These are phyloP conservation scores for Prunella strophiata DNA, from an alignment of 2,797 vertebrate species.

Conservation along the genomic window DNA sequence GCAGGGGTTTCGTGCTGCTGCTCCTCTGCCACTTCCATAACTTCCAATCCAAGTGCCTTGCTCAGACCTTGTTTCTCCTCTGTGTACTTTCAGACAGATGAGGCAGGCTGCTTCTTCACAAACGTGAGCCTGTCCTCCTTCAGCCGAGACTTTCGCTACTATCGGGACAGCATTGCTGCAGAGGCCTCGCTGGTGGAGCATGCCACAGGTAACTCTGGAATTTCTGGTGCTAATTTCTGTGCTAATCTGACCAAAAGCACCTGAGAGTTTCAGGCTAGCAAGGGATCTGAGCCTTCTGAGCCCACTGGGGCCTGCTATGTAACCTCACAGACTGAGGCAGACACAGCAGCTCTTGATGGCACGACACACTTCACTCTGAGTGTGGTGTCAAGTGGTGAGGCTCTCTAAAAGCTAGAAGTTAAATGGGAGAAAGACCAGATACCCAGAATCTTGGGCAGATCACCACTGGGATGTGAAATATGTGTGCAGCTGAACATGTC, in stretches of 20 bases:
- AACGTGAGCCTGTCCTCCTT: slow-evolving; percentile 69
- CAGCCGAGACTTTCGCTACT: not conserved
- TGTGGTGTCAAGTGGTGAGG: not conserved
- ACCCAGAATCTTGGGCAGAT: not conserved
- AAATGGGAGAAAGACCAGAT: not conserved
- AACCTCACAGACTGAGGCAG: not conserved
- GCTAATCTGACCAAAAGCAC: not conserved
- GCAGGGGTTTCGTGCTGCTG: rapidly evolving
- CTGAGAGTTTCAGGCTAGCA: not conserved
- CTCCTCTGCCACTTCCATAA: not conserved
- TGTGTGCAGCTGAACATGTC: not conserved
- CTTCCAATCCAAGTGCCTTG: rapidly evolving
- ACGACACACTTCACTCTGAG: not conserved
- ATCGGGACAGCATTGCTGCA: slow-evolving; percentile 57
- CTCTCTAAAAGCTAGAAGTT: not conserved
- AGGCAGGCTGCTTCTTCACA: slow-evolving; percentile 76
- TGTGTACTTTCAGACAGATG: slow-evolving; percentile 75
- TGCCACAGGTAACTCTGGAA: slow-evolving; percentile 77
- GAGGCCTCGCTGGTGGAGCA: slow-evolving; percentile 75
- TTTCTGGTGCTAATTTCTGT: not conserved
- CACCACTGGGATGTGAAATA: not conserved
- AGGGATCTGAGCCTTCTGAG: not conserved
- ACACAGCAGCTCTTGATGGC: not conserved
- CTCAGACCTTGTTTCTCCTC: not conserved
- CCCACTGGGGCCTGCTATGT: rapidly evolving